Conservation (phyloP, 1,140 invertebrate species). For the Ips nitidus region DNA sequence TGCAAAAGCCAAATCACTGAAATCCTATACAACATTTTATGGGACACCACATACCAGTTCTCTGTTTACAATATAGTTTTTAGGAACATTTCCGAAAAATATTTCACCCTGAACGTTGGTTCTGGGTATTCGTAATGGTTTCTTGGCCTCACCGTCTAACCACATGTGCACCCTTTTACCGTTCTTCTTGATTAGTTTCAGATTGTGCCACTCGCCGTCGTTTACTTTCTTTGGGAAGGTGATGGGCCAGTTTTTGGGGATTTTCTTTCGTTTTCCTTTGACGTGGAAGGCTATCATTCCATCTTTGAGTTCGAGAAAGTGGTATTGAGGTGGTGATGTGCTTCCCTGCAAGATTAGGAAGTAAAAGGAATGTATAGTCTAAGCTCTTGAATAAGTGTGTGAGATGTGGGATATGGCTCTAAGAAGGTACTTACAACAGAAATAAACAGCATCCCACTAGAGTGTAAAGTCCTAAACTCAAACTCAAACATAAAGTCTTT, state of each 20-base stretch:
- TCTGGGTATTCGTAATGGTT: constrained; percentile 67
- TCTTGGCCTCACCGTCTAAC: constrained; percentile 65
- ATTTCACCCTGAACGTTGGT: constrained; percentile 70
- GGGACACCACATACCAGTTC: constrained; percentile 34
- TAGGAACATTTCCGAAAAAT: constrained; percentile 77
- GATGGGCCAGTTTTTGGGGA: constrained; percentile 57
- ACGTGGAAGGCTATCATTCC: constrained; percentile 70
- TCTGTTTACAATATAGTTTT: constrained; percentile 45
- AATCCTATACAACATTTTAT: neutral
- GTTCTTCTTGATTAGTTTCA: constrained; percentile 57
- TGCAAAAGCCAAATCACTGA: constrained; percentile 1
- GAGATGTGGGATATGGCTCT: too few relatives aligned
- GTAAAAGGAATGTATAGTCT: constrained; percentile 10
- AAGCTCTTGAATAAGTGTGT: too few relatives aligned
- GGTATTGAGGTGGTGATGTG: constrained; percentile 60
- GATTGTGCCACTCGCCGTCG: constrained; percentile 84
- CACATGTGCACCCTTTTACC: constrained; percentile 64
- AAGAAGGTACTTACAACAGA: constrained; percentile 59
- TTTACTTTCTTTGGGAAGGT: constrained; percentile 59
- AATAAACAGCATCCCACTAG: constrained; percentile 78
- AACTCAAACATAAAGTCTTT: constrained; percentile 76
- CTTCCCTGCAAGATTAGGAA: constrained; percentile 57
- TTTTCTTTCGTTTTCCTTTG: constrained; percentile 65
- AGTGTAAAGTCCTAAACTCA: constrained; percentile 83
- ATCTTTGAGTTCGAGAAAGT: constrained; percentile 70